phyloP scores from a whole-genome alignment of 2,888 invertebrate species.

The Digitonthophagus gazella region DNA sequence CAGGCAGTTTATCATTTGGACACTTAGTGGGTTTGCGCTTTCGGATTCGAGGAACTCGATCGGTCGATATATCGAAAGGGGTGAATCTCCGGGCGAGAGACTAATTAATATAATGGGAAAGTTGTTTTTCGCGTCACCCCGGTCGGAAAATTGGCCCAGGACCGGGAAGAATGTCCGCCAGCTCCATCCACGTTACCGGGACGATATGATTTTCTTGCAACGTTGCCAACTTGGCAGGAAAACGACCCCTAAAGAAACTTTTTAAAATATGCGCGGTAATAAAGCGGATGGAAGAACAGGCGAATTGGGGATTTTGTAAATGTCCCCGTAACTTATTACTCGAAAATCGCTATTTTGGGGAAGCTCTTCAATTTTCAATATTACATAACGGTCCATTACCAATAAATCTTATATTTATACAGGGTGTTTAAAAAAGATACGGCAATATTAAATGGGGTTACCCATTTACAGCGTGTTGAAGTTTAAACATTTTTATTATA shows the following conservation, averaged over 20 bases:
- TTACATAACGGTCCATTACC: not conserved
- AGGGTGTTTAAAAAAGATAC: no score
- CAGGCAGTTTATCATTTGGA: constrained; percentile 14
- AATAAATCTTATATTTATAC: not conserved
- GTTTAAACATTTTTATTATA: no score
- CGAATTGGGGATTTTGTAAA: constrained; percentile 12
- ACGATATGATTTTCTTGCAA: constrained; percentile 7
- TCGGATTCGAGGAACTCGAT: constrained; percentile 6
- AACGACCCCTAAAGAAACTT: constrained; percentile 5
- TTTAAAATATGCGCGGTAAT: constrained; percentile 14
- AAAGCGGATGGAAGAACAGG: constrained; percentile 10
- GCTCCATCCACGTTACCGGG: constrained; percentile 3
- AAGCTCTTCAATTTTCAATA: not conserved
- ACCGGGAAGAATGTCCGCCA: not conserved
- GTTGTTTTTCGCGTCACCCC: constrained; percentile 14
- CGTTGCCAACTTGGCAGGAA: constrained; percentile 16
- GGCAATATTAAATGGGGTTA: no score
- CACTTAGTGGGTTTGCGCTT: constrained; percentile 8
- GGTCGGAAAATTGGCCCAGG: constrained; percentile 8
- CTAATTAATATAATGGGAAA: constrained; percentile 15
- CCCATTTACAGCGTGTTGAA: no score
- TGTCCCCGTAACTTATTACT: constrained; percentile 1
- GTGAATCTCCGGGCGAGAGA: not conserved
- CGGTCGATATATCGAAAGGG: not conserved
- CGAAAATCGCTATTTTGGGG: not conserved